Conservation (phyloP, 2,888 invertebrate genomes). For the Acanthosepion lycidas region DNA sequence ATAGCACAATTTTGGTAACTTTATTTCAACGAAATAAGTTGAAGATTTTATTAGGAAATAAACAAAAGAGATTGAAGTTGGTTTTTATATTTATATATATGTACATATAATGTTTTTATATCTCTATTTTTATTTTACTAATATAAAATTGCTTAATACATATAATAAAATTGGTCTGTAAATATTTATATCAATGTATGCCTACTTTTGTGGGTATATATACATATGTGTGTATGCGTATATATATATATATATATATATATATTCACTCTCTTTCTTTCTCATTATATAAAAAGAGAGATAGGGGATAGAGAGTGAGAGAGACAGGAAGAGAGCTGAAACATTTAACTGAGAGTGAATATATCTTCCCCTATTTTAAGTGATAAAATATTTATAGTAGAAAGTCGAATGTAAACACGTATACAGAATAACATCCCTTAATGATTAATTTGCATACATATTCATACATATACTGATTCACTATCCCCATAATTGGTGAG, state of each 20-base stretch:
- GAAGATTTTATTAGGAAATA: neutral
- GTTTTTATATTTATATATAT: neutral
- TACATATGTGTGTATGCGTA: neutral
- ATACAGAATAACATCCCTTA: no score
- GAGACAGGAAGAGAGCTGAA: no score
- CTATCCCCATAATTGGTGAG: no score
- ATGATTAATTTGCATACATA: no score
- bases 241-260: neutral
- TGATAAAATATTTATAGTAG: neutral
- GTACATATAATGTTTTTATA: neutral
- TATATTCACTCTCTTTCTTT: neutral
- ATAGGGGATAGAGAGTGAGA: no score
- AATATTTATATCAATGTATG: neutral
- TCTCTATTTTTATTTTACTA: no score
- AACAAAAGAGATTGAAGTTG: neutral
- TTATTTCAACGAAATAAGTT: neutral
- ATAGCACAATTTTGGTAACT: neutral
- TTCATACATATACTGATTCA: no score
- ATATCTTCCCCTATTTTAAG: no score
- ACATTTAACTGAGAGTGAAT: no score
- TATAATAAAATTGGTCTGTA: no score
- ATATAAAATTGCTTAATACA: no score
- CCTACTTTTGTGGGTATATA: neutral
- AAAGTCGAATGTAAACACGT: no score
- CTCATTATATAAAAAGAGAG: neutral